A percentile compares a stretch with the other conserved stretches of the same genome.
Evolutionary conservation across 2,888 invertebrate genomes (phyloP).

Genomic region (Phragmatobia fuliginosa): DNA sequence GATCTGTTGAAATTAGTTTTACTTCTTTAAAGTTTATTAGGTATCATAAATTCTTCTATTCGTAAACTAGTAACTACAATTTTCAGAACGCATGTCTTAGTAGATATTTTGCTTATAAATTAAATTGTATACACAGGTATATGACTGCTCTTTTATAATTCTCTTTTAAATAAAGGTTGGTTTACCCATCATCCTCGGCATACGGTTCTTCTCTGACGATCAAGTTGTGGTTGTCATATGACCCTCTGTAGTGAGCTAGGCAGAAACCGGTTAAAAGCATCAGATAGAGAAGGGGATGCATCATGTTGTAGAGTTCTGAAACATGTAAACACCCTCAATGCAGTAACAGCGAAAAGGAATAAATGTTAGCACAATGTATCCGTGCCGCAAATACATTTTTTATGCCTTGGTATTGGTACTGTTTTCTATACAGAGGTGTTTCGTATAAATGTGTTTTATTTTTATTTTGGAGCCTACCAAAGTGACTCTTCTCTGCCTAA

Average conservation of each 20-base stretch:
- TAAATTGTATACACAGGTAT: too few species aligned
- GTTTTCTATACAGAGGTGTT: too few species aligned
- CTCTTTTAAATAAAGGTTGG: background rate
- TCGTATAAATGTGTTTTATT: background rate
- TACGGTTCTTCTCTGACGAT: conserved; percentile 68
- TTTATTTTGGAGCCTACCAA: too few species aligned
- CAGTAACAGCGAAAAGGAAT: background rate
- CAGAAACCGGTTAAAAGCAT: conserved; percentile 61
- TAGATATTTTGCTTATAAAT: background rate
- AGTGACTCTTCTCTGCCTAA: too few species aligned
- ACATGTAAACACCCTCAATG: background rate
- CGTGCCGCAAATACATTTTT: background rate
- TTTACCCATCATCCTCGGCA: conserved; percentile 60
- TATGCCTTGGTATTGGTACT: background rate
- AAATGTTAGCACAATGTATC: background rate
- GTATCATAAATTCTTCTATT: background rate
- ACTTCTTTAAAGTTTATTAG: background rate
- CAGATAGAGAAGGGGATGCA: conserved; percentile 65
- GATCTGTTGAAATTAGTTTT: background rate
- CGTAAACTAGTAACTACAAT: too few species aligned
- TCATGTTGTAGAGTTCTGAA: conserved; percentile 64
- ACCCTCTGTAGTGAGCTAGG: conserved; percentile 68
- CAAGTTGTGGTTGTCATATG: conserved; percentile 66
- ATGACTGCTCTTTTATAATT: too few species aligned
- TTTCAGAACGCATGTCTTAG: background rate